Evolutionary conservation across 1,140 invertebrate genomes (phyloP).

Genomic region (Drosophila nebulosa): DNA sequence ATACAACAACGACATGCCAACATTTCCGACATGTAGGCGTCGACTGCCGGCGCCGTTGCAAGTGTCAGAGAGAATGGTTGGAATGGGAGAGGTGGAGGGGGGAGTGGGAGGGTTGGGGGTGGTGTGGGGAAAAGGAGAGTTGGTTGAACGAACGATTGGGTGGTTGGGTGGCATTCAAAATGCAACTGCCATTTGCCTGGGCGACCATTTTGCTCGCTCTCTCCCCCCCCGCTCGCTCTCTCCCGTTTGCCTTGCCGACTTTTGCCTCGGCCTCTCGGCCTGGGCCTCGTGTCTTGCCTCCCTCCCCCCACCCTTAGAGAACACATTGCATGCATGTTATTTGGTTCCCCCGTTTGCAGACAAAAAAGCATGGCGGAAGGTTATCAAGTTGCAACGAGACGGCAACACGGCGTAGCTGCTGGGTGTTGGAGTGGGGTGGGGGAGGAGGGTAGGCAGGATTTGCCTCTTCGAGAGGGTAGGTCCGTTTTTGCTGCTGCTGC

Average conservation of each 20-base stretch:
- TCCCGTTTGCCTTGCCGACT: not conserved
- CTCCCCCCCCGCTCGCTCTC: too few species aligned
- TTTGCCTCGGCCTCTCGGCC: not conserved
- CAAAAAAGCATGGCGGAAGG: constrained; percentile 38
- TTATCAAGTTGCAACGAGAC: not conserved
- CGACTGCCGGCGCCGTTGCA: constrained; percentile 69
- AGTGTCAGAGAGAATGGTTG: constrained; percentile 13
- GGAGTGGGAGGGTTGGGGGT: constrained; percentile 9
- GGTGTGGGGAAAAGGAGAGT: not conserved
- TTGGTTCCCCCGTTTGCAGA: constrained; percentile 57
- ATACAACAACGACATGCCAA: constrained; percentile 79
- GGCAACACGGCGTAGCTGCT: not conserved
- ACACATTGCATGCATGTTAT: constrained; percentile 73
- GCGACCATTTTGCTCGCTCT: constrained; percentile 73
- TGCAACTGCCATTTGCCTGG: constrained; percentile 65
- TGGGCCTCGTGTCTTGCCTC: not conserved
- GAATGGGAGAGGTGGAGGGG: constrained; percentile 7
- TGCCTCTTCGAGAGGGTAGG: constrained; percentile 14
- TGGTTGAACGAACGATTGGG: not conserved
- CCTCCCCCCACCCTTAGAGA: constrained; percentile 25
- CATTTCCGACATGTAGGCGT: constrained; percentile 79
- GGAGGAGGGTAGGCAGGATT: not conserved
- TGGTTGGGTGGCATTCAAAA: constrained; percentile 10
- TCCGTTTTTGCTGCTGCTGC: constrained; percentile 10
- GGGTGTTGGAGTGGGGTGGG: too few species aligned